Percentiles rank a stretch among this genome's conserved stretches.
These are phyloP conservation scores for cat (Felis catus) DNA, from an alignment of 2,113 vertebrate genomes.

Conservation along the genomic window DNA sequence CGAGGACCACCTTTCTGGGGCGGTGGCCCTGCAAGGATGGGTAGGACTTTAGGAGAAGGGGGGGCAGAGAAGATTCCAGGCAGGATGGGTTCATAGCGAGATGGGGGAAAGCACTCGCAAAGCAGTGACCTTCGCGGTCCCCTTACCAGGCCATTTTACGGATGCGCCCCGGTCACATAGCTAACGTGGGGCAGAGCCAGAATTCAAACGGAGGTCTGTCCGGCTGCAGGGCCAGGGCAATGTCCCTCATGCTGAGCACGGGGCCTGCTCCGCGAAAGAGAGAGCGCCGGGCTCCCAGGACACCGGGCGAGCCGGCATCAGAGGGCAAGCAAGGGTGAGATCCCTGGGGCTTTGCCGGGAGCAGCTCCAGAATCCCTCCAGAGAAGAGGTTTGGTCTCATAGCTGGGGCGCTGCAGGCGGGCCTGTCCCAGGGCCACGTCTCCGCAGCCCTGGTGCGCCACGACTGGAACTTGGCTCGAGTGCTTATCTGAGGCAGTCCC, in stretches of 20 bases:
- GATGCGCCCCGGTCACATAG: not conserved
- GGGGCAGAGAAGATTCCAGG: not conserved
- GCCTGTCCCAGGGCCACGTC: not conserved
- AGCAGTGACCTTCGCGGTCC: not conserved
- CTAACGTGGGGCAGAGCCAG: not conserved
- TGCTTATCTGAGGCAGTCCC: not conserved
- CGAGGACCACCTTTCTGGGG: not conserved
- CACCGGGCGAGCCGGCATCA: fast-evolving
- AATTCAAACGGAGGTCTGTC: not conserved
- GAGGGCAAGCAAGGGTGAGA: not conserved
- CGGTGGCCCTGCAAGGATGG: not conserved
- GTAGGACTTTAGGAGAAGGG: not conserved
- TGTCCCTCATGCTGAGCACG: fast-evolving
- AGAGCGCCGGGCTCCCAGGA: fast-evolving
- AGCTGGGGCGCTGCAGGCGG: not conserved
- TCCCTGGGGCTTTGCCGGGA: no score
- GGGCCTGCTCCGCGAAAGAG: not conserved
- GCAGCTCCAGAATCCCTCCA: not conserved
- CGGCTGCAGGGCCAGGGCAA: not conserved
- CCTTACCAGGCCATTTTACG: not conserved
- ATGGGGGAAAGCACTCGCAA: not conserved
- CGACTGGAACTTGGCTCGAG: not conserved
- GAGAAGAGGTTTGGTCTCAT: not conserved
- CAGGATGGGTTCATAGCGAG: not conserved
- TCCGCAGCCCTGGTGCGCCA: fast-evolving